Evolutionary conservation across 2,888 invertebrate genomes (phyloP).

Genomic region (Drosophila paranaensis): DNA sequence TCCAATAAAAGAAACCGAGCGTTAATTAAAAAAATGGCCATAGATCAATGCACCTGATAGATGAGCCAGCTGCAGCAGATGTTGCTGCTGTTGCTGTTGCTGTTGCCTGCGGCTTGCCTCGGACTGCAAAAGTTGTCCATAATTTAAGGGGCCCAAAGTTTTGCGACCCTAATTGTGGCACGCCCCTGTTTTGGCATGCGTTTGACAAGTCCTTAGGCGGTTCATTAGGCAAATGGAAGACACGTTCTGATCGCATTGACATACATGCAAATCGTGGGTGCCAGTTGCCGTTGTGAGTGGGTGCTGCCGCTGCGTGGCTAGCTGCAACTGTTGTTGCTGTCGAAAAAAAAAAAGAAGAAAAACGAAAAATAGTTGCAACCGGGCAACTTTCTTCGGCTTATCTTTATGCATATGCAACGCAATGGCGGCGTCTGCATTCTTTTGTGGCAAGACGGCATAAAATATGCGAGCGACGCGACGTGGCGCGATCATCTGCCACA

Average conservation of each 20-base stretch:
- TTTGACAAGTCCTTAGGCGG: slow-evolving; percentile 72
- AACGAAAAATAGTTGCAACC: slow-evolving; percentile 32
- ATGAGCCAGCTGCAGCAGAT: slow-evolving; percentile 38
- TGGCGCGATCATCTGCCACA: slow-evolving; percentile 67
- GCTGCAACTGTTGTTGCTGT: slow-evolving; percentile 35
- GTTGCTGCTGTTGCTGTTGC: not conserved
- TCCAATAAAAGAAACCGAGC: slow-evolving; percentile 77
- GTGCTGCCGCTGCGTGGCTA: slow-evolving; percentile 26
- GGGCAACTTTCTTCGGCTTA: slow-evolving; percentile 74
- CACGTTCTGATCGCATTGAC: slow-evolving; percentile 61
- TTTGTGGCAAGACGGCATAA: slow-evolving; percentile 61
- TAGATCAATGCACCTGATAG: slow-evolving; percentile 81
- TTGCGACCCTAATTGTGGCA: slow-evolving; percentile 36
- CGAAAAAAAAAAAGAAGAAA: slow-evolving; percentile 37
- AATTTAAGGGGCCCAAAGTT: slow-evolving; percentile 46
- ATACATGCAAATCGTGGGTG: slow-evolving; percentile 68
- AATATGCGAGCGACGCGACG: slow-evolving; percentile 70
- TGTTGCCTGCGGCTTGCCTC: not conserved
- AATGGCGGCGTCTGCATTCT: slow-evolving; percentile 75
- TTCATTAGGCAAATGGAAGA: slow-evolving; percentile 64
- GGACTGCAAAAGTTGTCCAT: slow-evolving; percentile 52
- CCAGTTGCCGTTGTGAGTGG: slow-evolving; percentile 45
- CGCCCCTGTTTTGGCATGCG: slow-evolving; percentile 25
- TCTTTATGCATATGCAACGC: slow-evolving; percentile 79
- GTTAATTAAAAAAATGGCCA: slow-evolving; percentile 79